Evolutionary conservation across 53 echinoderm and acorn worm species (phyloP).

Genomic region (Henricia sp.): DNA sequence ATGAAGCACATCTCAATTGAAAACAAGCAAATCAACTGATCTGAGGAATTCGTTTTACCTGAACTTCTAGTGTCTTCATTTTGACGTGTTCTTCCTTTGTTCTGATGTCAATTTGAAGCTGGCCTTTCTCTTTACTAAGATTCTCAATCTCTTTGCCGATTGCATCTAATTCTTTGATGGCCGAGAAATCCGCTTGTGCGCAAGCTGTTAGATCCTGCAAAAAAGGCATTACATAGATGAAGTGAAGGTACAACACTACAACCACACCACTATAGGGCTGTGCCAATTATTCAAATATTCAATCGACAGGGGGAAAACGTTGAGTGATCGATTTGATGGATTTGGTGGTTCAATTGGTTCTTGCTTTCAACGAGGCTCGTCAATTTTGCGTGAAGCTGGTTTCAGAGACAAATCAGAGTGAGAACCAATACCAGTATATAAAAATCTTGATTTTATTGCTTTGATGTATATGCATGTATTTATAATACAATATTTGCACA

Average conservation of each 20-base stretch:
- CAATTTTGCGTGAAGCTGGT: constrained; percentile 84
- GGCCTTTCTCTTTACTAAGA: constrained; percentile 79
- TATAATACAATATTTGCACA: no score
- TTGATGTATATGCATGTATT: no score
- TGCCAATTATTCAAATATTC: no score
- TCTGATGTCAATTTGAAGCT: constrained; percentile 83
- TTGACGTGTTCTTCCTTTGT: constrained; percentile 91
- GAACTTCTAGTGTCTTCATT: constrained; percentile 87
- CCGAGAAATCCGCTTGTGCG: constrained; percentile 67
- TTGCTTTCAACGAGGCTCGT: constrained; percentile 77
- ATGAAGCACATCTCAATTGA: no score
- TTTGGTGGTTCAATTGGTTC: constrained; percentile 74
- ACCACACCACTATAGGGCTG: no score
- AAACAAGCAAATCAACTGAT: no score
- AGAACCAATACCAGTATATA: no score
- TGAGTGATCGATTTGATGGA: constrained; percentile 67
- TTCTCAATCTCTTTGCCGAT: constrained; percentile 94
- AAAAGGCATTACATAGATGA: no score
- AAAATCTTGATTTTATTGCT: no score
- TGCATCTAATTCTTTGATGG: constrained; percentile 90
- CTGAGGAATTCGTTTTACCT: constrained; percentile 81
- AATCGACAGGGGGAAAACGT: constrained; percentile 3
- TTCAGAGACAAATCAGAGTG: no score
- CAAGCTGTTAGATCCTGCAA: constrained; percentile 38
- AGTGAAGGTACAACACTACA: no score